These are phyloP conservation scores for Ylistrum balloti DNA, from an alignment of 1,140 invertebrate genomes.

Conservation along the genomic window DNA sequence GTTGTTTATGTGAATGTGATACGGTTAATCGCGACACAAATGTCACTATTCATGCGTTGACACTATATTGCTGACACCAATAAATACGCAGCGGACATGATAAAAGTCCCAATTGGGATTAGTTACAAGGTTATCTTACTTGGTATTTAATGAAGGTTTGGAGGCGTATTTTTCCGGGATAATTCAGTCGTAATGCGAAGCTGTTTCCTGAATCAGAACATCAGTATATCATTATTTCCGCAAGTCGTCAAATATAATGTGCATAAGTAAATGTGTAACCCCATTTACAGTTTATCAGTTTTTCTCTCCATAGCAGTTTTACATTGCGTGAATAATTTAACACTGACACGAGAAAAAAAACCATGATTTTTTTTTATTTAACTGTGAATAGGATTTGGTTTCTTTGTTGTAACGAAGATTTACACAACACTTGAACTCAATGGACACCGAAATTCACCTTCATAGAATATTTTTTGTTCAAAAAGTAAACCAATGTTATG, in stretches of 20 bases:
- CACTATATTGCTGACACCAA: neutral
- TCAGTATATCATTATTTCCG: neutral
- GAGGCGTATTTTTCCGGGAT: neutral
- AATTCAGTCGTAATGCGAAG: neutral
- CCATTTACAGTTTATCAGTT: no score
- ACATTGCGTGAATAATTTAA: no score
- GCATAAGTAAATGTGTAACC: no score
- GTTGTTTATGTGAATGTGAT: neutral
- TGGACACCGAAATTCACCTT: no score
- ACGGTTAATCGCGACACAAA: neutral
- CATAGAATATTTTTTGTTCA: no score
- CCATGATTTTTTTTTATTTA: no score
- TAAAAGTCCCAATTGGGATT: neutral
- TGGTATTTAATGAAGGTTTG: neutral
- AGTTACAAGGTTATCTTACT: neutral
- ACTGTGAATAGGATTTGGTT: no score
- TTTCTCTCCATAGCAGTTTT: no score
- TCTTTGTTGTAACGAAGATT: no score
- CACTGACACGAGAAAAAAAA: no score
- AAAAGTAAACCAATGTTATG: no score
- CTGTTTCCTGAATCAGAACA: neutral
- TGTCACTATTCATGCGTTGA: neutral
- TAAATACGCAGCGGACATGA: neutral
- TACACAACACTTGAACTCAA: no score
- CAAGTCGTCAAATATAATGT: neutral